Conservation (phyloP, 2,797 vertebrate species). For the Cirrhinus molitorella region DNA sequence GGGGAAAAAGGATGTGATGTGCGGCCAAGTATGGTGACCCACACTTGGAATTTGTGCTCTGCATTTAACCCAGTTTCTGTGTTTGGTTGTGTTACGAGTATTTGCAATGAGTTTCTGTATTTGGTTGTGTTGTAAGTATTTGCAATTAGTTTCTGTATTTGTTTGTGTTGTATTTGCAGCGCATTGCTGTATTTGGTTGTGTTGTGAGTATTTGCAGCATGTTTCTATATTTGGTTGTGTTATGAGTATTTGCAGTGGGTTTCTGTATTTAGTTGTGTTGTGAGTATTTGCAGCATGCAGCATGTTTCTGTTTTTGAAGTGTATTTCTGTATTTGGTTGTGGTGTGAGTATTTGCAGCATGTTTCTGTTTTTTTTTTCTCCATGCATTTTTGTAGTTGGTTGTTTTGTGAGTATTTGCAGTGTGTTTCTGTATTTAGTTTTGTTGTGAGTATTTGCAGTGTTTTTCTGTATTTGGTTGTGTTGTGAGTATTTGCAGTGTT, state of each 20-base stretch:
- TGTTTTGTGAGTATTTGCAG: too few species aligned
- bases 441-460: too few species aligned
- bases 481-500: too few species aligned
- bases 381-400: too few species aligned
- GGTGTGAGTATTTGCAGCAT: background rate
- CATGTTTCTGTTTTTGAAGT: fast-evolving
- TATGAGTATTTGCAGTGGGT: too few species aligned
- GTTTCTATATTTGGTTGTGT: background rate
- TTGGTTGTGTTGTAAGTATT: background rate
- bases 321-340: too few species aligned
- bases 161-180: background rate
- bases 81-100: background rate
- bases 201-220: background rate
- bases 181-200: background rate
- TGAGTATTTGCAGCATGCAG: background rate
- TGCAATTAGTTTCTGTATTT: too few species aligned
- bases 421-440: background rate
- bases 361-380: background rate
- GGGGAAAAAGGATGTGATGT: too few species aligned
- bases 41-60: too few species aligned
- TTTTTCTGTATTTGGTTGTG: too few species aligned
- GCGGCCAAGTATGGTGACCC: too few species aligned
- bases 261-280: background rate
- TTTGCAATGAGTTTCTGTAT: background rate
- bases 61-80: too few species aligned